A percentile compares a stretch with the other conserved stretches of the same genome.
phyloP scores from a whole-genome alignment of 2,113 vertebrate genomes.

The Colinus virginianus region DNA sequence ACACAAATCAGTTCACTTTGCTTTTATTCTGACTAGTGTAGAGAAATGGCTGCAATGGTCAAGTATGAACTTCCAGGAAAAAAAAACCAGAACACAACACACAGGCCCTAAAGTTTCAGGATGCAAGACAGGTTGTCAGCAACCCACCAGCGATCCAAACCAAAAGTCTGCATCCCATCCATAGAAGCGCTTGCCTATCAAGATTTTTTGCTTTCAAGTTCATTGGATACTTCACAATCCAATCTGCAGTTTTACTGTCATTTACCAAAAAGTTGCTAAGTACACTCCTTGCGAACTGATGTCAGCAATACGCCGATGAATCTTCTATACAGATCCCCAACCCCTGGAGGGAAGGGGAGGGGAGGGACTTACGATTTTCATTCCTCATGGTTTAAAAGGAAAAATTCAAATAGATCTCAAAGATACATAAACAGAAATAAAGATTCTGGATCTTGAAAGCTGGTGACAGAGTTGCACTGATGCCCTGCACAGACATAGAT shows the following conservation, averaged over 20 bases:
- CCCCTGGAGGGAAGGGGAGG: background rate
- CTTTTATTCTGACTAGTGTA: background rate
- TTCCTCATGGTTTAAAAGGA: background rate
- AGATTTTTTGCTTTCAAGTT: background rate
- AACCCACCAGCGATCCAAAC: background rate
- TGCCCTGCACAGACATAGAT: background rate
- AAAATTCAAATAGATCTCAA: background rate
- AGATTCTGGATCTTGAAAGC: background rate
- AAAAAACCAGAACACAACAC: background rate
- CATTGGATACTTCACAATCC: background rate
- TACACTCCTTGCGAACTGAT: background rate
- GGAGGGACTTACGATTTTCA: background rate
- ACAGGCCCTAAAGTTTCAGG: background rate
- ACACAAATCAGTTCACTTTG: background rate
- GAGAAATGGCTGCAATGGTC: background rate
- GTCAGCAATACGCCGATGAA: rapidly evolving
- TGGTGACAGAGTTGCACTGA: background rate
- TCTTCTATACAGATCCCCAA: background rate
- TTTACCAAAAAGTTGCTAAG: background rate
- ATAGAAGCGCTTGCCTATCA: background rate
- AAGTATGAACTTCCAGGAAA: background rate
- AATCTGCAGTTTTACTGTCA: background rate
- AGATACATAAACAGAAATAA: background rate
- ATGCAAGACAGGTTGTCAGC: background rate
- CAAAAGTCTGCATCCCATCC: background rate